These are phyloP conservation scores for Antedon mediterranea DNA, from an alignment of 53 echinoderm and acorn worm species.

Conservation along the genomic window DNA sequence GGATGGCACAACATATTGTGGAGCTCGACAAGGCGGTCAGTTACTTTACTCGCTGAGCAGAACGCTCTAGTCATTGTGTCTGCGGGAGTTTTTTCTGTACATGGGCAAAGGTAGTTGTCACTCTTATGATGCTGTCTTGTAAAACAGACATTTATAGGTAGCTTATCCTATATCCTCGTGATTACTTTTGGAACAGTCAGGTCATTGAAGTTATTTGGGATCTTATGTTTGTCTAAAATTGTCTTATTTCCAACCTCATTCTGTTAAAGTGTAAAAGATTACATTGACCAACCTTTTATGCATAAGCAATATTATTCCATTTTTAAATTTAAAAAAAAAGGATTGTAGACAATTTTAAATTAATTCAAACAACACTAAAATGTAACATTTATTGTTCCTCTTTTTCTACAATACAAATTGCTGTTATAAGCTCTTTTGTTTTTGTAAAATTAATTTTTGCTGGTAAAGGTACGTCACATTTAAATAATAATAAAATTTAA, in stretches of 20 bases:
- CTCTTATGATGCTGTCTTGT: not conserved
- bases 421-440: too few relatives aligned
- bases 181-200: not conserved
- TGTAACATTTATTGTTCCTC: too few relatives aligned
- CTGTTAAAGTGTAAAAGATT: not conserved
- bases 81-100: conserved; percentile 8
- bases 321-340: too few relatives aligned
- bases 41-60: conserved; percentile 2
- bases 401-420: too few relatives aligned
- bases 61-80: conserved; percentile 20
- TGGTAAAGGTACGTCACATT: too few relatives aligned
- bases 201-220: not conserved
- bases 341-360: too few relatives aligned
- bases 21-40: conserved; percentile 5
- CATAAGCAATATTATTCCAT: too few relatives aligned
- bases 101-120: not conserved
- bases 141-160: not conserved
- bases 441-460: too few relatives aligned
- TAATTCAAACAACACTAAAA: too few relatives aligned
- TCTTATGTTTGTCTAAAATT: not conserved
- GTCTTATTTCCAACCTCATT: not conserved
- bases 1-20: conserved; percentile 16
- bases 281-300: too few relatives aligned
- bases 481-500: too few relatives aligned
- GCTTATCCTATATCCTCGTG: not conserved